phyloP scores from a whole-genome alignment of 1,140 invertebrate species.

The Polypedilum vanderplanki region DNA sequence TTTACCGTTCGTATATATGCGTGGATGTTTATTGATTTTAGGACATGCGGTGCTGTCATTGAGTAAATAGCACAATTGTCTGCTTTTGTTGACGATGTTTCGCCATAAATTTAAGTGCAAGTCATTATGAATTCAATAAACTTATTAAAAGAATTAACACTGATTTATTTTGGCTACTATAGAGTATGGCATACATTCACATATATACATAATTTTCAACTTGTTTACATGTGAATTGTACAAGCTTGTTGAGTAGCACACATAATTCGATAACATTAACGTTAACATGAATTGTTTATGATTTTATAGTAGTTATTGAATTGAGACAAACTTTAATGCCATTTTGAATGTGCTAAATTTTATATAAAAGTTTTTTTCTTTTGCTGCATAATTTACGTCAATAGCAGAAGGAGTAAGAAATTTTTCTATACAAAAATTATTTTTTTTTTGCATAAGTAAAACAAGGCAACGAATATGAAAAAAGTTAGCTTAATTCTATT shows the following conservation, averaged over 20 bases:
- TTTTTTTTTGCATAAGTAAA: constrained; percentile 20
- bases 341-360: constrained; percentile 16
- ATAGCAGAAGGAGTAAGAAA: background rate
- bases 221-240: background rate
- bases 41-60: background rate
- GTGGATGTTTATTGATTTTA: background rate
- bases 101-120: background rate
- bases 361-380: constrained; percentile 4
- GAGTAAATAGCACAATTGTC: background rate
- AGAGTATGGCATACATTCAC: background rate
- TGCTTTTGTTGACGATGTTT: too few relatives aligned
- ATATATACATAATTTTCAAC: background rate
- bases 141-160: constrained; percentile 2
- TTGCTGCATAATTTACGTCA: constrained; percentile 25
- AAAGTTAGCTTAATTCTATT: background rate
- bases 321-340: background rate
- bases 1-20: background rate
- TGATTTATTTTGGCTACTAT: background rate
- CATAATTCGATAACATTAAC: background rate
- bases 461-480: background rate
- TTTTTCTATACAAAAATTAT: background rate
- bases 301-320: background rate
- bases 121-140: constrained; percentile 19
- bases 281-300: background rate
- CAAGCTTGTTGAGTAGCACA: background rate